These are phyloP conservation scores for Proterorhinus semilunaris DNA, from an alignment of 2,113 vertebrate species.

Conservation along the genomic window DNA sequence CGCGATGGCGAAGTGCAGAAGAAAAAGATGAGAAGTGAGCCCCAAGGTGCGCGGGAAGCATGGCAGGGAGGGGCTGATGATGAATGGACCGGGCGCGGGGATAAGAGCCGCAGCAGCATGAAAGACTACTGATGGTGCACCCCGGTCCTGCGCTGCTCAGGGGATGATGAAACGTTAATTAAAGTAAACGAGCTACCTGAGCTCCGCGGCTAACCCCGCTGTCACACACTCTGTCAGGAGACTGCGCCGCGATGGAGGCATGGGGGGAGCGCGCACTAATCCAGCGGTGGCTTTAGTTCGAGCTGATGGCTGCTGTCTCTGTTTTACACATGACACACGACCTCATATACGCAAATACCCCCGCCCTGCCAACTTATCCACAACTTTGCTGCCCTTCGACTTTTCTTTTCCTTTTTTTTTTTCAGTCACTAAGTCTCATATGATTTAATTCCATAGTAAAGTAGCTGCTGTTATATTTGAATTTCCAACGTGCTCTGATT, in stretches of 20 bases:
- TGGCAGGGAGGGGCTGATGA: conserved; percentile 38
- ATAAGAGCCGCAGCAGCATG: conserved; percentile 68
- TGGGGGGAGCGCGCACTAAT: conserved; percentile 40
- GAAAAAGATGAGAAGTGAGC: conserved; percentile 56
- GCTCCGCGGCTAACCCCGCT: conserved; percentile 71
- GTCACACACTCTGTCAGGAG: conserved; percentile 70
- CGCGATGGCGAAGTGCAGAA: conserved; percentile 43
- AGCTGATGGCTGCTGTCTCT: conserved; percentile 26
- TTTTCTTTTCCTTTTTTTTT: background rate
- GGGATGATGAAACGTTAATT: conserved; percentile 79
- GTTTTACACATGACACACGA: background rate
- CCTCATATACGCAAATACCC: too few species aligned
- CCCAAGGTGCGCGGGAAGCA: conserved; percentile 18
- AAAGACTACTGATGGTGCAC: conserved; percentile 48
- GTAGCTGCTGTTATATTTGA: background rate
- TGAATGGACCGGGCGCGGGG: conserved; percentile 60
- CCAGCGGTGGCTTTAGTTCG: conserved; percentile 54
- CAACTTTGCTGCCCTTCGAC: too few species aligned
- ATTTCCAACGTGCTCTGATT: background rate
- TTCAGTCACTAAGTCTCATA: background rate
- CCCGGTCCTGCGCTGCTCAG: conserved; percentile 40
- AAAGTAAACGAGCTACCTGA: conserved; percentile 78
- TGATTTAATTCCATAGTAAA: background rate
- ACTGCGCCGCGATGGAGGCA: conserved; percentile 8
- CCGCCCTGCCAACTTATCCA: too few species aligned